Percentiles rank a stretch among this genome's conserved stretches.
phyloP scores from a whole-genome alignment of 2,888 invertebrate genomes.

The Noctuana brunneofusca region DNA sequence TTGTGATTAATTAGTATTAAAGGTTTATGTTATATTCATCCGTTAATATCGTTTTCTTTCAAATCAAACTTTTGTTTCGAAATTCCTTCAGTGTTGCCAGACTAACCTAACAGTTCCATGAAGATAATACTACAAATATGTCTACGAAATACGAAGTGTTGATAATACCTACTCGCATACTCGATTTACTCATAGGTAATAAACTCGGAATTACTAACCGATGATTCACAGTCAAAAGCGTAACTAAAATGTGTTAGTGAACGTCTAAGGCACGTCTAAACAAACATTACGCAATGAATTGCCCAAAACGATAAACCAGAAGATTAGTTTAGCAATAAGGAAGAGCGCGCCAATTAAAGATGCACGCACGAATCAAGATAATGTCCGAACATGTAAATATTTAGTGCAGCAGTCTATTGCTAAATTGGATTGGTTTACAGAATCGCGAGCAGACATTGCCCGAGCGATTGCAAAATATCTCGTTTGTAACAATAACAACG shows the following conservation, averaged over 20 bases:
- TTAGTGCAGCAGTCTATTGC: slow-evolving; percentile 19
- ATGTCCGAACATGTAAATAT: slow-evolving; percentile 24
- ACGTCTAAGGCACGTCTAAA: slow-evolving; percentile 1
- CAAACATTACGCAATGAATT: slow-evolving; percentile 13
- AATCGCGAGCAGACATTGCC: slow-evolving; percentile 12
- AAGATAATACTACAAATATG: too few relatives aligned
- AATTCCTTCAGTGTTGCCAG: too few relatives aligned
- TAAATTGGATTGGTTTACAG: slow-evolving; percentile 26
- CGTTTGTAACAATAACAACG: slow-evolving; percentile 22
- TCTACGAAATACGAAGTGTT: too few relatives aligned
- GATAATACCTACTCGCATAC: background rate
- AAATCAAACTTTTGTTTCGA: too few relatives aligned
- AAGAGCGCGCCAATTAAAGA: slow-evolving; percentile 24
- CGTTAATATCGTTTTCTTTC: too few relatives aligned
- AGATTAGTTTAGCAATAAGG: slow-evolving; percentile 20
- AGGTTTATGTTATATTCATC: too few relatives aligned
- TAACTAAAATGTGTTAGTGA: slow-evolving; percentile 7
- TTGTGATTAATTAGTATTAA: too few relatives aligned
- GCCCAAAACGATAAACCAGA: slow-evolving; percentile 5
- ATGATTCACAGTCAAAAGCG: slow-evolving; percentile 1
- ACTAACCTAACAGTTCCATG: too few relatives aligned
- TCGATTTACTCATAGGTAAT: background rate
- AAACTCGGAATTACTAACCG: background rate
- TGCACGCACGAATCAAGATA: slow-evolving; percentile 22
- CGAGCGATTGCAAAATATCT: slow-evolving; percentile 16